phyloP scores from a whole-genome alignment of 2,113 vertebrate genomes.

The Promerops cafer region DNA sequence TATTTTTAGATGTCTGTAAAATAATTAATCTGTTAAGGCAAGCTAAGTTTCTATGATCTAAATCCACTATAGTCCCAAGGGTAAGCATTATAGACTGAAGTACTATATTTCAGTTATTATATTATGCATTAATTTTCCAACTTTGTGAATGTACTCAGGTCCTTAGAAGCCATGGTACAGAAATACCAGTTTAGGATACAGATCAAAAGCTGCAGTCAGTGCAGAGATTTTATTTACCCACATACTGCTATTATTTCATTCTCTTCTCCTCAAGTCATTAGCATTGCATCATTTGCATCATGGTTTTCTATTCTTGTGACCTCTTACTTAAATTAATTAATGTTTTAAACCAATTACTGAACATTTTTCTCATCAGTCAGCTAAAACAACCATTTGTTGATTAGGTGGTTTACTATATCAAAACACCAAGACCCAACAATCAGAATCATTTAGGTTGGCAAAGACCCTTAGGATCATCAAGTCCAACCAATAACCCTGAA shows the following conservation, averaged over 20 bases:
- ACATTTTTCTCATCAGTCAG: neutral
- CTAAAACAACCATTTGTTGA: neutral
- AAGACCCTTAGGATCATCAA: neutral
- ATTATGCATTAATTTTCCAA: neutral
- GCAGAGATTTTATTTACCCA: neutral
- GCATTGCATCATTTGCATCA: accelerated
- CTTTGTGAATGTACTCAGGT: neutral
- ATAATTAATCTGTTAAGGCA: neutral
- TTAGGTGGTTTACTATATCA: neutral
- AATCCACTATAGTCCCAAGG: neutral
- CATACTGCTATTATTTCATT: neutral
- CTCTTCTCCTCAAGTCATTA: neutral
- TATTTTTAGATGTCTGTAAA: neutral
- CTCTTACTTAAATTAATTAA: neutral
- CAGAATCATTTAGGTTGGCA: neutral
- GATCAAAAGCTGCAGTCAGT: neutral
- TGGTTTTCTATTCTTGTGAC: neutral
- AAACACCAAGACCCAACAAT: neutral
- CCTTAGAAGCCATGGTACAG: neutral
- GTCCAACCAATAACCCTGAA: neutral
- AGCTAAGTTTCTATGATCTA: neutral
- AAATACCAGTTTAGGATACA: neutral
- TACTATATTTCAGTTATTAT: neutral
- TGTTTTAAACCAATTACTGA: neutral
- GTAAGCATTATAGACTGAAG: neutral